Evolutionary conservation across 1,140 invertebrate genomes (phyloP), one percentile per base, ranked within the genome.

Genomic region (Bombus picipes): DNA sequence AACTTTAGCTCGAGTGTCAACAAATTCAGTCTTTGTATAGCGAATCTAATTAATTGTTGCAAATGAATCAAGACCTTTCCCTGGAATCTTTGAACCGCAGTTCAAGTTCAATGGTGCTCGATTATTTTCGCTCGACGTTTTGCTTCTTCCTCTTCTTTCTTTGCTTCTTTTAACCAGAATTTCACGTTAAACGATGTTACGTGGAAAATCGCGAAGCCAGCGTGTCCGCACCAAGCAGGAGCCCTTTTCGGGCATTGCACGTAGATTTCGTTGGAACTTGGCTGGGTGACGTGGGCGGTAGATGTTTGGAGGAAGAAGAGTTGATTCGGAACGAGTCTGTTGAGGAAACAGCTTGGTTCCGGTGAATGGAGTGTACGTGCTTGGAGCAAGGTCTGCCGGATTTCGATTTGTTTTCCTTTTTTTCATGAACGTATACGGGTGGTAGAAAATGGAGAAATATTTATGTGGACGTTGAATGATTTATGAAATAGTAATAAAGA

Each of bases 401-500:
- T 15, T 39, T 73, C 8, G 37, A 77, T 77, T 77, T 62, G 59
- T 39, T 74, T 74, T 25, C 12, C 9, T 41, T 77, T 59, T 39
- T 62, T 62, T 53, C 43, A 2, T 25, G 18, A 6, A 6, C 28
- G 43, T 25, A 28, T 18, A 53, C 43, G 73, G 41, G 15, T n/a
- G 73, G 73, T 74, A 74, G 73, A 13, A 74, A 74, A 74, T 74
- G 8, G 43, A 74, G 73, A 74, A 74, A 74, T 53, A 43, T 74
- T 74, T 74, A 74, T n/a, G 73, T 10, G 32, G 73, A 74, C 32
- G 22, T 9, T 25, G 73, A 53, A 74, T 74, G 43, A 74, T 74
- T 74, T 74, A 74, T 74, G 43, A 32, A 74, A 74, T 74, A 74
- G 73, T 74, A 74, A 74, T 74, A 74, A 74, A 74, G 73, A 74